These are phyloP conservation scores for Pseudomyrmex dendroicus DNA, from an alignment of 1,140 invertebrate genomes.

Conservation along the genomic window DNA sequence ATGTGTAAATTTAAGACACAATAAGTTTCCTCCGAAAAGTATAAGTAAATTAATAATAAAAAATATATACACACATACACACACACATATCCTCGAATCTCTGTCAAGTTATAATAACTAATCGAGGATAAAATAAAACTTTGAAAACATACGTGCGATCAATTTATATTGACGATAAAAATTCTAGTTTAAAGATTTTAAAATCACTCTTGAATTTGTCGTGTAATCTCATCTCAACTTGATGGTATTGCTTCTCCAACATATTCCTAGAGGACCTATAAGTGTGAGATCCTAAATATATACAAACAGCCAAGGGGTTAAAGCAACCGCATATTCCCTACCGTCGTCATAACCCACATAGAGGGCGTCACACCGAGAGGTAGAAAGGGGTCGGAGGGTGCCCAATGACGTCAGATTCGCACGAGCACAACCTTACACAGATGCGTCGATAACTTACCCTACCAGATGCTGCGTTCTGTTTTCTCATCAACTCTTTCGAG, in stretches of 20 bases:
- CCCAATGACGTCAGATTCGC: constrained; percentile 80
- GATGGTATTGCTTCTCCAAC: not conserved
- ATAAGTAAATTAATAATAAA: not conserved
- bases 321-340: constrained; percentile 77
- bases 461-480: constrained; percentile 71
- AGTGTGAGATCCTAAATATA: constrained; percentile 62
- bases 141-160: not conserved
- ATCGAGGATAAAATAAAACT: not conserved
- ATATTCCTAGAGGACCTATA: constrained; percentile 60
- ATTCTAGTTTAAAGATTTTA: not conserved
- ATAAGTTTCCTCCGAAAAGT: too few relatives aligned
- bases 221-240: not conserved
- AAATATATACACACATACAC: too few relatives aligned
- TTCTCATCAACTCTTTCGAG: constrained; percentile 18
- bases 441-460: constrained; percentile 70
- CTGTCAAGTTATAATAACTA: not conserved
- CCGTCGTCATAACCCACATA: constrained; percentile 83
- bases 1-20: not conserved
- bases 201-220: not conserved
- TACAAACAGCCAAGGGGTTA: constrained; percentile 73
- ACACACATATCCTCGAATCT: too few relatives aligned
- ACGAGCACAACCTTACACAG: constrained; percentile 69
- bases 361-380: constrained; percentile 80
- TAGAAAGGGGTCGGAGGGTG: constrained; percentile 38
- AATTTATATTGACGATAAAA: not conserved